Conservation (phyloP, 2,797 vertebrate genomes). For the Eulemur rubriventer region DNA sequence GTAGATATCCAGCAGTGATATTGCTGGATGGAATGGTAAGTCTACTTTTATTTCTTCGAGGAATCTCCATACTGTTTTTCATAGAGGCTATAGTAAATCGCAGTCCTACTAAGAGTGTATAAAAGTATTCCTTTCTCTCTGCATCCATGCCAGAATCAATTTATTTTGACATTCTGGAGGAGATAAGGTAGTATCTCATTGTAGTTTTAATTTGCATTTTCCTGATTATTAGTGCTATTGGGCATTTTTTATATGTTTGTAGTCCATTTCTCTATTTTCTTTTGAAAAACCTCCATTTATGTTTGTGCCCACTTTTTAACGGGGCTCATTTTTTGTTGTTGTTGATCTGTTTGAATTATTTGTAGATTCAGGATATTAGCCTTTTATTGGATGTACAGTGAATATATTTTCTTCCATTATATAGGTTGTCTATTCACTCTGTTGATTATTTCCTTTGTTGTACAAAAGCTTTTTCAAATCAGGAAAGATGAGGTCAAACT, state of each 20-base stretch:
- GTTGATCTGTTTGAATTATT: neutral
- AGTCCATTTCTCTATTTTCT: neutral
- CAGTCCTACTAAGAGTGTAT: neutral
- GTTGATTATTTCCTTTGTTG: neutral
- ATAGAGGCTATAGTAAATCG: neutral
- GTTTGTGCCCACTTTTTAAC: neutral
- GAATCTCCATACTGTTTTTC: neutral
- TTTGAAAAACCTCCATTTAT: neutral
- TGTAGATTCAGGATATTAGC: neutral
- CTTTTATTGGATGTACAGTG: neutral
- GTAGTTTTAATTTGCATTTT: neutral
- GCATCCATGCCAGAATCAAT: neutral
- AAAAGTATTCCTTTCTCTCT: neutral
- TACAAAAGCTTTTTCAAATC: too few relatives aligned
- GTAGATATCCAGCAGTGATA: neutral
- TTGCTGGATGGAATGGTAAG: neutral
- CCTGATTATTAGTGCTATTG: neutral
- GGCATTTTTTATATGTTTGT: neutral
- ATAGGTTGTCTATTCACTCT: neutral
- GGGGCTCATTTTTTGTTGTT: neutral
- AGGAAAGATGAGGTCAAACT: too few relatives aligned
- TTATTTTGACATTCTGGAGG: neutral
- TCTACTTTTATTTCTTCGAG: neutral
- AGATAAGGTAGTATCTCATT: neutral
- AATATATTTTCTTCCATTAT: neutral